phyloP scores from a whole-genome alignment of 2,888 invertebrate species.

The Notocelia uddmanniana region DNA sequence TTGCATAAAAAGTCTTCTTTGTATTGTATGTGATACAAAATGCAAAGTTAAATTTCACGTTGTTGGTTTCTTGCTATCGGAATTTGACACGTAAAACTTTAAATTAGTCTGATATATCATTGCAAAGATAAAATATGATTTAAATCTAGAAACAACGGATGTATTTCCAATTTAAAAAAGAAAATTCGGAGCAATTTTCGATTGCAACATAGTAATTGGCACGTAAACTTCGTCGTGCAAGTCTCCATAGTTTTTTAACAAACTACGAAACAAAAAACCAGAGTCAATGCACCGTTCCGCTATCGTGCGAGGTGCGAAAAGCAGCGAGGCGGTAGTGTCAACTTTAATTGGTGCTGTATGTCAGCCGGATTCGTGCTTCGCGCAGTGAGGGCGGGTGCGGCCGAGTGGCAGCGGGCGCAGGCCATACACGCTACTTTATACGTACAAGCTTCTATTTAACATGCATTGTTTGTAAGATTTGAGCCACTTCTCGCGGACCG shows the following conservation, averaged over 20 bases:
- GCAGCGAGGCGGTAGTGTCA: conserved; percentile 76
- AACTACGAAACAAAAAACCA: conserved; percentile 56
- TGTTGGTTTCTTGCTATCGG: neutral
- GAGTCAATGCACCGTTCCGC: conserved; percentile 63
- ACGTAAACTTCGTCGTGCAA: conserved; percentile 40
- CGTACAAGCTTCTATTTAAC: too few relatives aligned
- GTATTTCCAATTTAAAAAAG: neutral
- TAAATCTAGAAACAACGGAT: neutral
- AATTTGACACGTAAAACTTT: neutral
- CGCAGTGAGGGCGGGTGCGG: conserved; percentile 58
- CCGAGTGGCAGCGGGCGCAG: conserved; percentile 56
- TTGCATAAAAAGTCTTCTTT: neutral
- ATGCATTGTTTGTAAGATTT: too few relatives aligned
- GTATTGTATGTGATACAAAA: neutral
- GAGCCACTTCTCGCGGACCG: too few relatives aligned
- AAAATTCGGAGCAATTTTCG: conserved; percentile 10
- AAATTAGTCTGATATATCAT: neutral
- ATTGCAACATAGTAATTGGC: conserved; percentile 40
- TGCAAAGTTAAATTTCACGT: neutral
- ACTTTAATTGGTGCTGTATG: conserved; percentile 84
- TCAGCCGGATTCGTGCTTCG: conserved; percentile 75
- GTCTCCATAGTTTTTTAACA: conserved; percentile 36
- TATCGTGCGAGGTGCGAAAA: conserved; percentile 74
- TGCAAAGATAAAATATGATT: neutral
- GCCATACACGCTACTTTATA: too few relatives aligned